Conservation (phyloP, 2,797 vertebrate genomes). For the Gymnocypris eckloni region DNA sequence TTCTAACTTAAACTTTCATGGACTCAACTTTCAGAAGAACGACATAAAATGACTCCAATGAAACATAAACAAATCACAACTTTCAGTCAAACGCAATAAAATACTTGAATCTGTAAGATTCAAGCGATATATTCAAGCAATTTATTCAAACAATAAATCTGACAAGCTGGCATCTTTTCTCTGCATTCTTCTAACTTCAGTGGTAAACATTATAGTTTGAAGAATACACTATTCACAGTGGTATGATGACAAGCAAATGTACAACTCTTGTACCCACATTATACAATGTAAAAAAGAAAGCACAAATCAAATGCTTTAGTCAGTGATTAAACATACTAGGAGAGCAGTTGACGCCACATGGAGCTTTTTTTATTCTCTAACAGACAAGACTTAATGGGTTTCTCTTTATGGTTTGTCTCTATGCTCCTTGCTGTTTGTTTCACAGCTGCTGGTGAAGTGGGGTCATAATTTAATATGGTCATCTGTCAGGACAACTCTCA, state of each 20-base stretch:
- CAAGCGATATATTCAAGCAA: no score
- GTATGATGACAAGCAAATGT: not conserved
- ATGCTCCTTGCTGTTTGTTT: not conserved
- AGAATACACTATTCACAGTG: no score
- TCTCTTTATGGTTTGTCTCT: constrained; percentile 3
- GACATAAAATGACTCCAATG: not conserved
- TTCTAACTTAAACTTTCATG: not conserved
- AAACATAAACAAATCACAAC: not conserved
- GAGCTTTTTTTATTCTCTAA: not conserved
- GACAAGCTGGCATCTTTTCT: not conserved
- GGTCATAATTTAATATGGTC: constrained; percentile 4
- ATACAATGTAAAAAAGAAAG: not conserved
- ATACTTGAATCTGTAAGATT: not conserved
- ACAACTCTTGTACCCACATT: not conserved
- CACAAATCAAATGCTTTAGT: not conserved
- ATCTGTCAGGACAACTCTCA: constrained; percentile 41
- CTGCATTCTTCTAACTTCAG: not conserved
- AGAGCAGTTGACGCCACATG: not conserved
- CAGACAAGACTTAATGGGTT: not conserved
- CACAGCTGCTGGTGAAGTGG: not conserved
- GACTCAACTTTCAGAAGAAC: not conserved
- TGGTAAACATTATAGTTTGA: not conserved
- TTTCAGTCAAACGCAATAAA: not conserved
- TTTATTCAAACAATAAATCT: not conserved
- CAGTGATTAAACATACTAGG: not conserved